Base-by-base conservation (phyloP, 2,113 vertebrate genomes). In the Platysternon megacephalum region DNA sequence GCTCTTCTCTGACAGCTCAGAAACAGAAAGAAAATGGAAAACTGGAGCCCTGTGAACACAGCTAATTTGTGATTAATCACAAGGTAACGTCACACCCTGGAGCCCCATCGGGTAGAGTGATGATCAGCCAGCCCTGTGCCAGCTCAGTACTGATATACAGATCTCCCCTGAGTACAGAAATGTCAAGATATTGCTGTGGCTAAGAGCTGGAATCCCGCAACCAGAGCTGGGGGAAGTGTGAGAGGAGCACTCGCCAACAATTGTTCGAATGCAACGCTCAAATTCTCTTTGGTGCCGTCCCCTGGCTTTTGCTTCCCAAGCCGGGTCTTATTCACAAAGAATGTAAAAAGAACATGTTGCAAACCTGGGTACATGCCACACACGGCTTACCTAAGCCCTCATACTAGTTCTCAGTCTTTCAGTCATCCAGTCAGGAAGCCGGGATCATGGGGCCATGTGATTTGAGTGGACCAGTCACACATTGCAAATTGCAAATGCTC, bases 151-250 rank as follows among this genome's bases (percentile, higher is more conserved):
- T 78, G 74, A 19, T 53, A 82, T 46, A 56, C 52, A 32, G 48
- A 21, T 90, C 39, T 42, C 42, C 39, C 16, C 53, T 79, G 84
- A 86, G 56, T 56, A 86, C 24, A 82, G 44, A 68, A 39, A 72
- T 72, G 14, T n/a, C 0, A 1, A 88, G 56, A n/a, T 44, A 28
- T 46, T 0, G 0, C 22, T 78, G 1, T 0, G 0, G 1, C 2
- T 42, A 24, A 4, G 78, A 11, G 2, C 76, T 19, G 0, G 42
- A 68, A 21, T 83, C 44, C 19, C 13, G 46, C 3, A 0, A 46
- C 39, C 1, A 1, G 3, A 3, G 49, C 68, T 48, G 7, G n/a
- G 81, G 44, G 42, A 32, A 10, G 1, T 4, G 72, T 0, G n/a
- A 72, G 35, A 0, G 0, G 1, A 87, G 24, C 13, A 26, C 7